Percentiles rank a stretch among this genome's conserved stretches.
Evolutionary conservation across 2,888 invertebrate genomes (phyloP).

Genomic region (Drosophila suboccidentalis): DNA sequence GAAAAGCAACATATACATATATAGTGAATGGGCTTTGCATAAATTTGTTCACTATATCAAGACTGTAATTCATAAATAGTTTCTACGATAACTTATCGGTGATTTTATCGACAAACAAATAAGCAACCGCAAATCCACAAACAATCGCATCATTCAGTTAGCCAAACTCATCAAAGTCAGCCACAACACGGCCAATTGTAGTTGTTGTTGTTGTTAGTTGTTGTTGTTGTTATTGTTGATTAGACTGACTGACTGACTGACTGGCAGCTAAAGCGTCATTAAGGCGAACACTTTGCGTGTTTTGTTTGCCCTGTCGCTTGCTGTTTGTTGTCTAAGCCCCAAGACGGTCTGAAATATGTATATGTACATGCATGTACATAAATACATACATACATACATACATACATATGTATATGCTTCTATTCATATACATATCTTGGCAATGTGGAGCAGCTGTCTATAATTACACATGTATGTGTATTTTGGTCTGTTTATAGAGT

Average conservation of each 20-base stretch:
- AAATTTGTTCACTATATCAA: not conserved
- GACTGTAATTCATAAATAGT: not conserved
- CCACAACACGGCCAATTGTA: conserved; percentile 24
- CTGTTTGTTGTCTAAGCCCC: conserved; percentile 53
- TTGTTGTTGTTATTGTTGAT: conserved; percentile 1
- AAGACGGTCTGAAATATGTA: conserved; percentile 43
- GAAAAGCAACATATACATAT: too few relatives aligned
- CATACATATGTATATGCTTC: not conserved
- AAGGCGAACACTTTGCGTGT: conserved; percentile 50
- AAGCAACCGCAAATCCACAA: conserved; percentile 33
- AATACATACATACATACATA: conserved; percentile 13
- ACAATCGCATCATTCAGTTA: conserved; percentile 38
- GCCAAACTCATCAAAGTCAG: conserved; percentile 43
- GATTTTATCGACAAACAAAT: conserved; percentile 24
- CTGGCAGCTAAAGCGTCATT: conserved; percentile 48
- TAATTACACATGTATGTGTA: conserved; percentile 60
- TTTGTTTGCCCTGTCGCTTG: conserved; percentile 44
- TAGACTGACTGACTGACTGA: conserved; percentile 19
- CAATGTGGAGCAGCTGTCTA: conserved; percentile 75
- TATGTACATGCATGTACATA: conserved; percentile 2
- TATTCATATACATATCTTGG: conserved; percentile 18
- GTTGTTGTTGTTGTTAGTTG: conserved; percentile 13
- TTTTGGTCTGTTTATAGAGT: conserved; percentile 59
- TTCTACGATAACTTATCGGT: conserved; percentile 8
- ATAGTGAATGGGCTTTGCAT: too few relatives aligned